Evolutionary conservation across 2,888 invertebrate genomes (phyloP), one percentile per base, ranked within the genome.

Genomic region (Atherix ibis): DNA sequence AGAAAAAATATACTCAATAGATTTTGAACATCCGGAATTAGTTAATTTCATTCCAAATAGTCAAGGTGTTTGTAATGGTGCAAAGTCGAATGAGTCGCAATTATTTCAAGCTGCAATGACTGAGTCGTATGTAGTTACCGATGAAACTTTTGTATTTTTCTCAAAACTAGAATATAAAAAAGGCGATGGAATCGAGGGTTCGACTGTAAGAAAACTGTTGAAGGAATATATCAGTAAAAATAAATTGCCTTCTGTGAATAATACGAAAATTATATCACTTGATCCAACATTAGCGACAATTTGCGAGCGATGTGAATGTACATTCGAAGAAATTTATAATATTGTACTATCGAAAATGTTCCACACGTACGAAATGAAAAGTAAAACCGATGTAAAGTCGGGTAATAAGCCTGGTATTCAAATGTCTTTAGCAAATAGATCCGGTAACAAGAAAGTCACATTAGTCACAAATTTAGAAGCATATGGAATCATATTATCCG

Each of bases 391-490:
- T 25, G 60, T 66, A 14, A 50, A 50, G 44, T 78, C 76, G 51
- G 75, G 76, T 29, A 76, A 77, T 54, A 65, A 88, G 32, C 76
- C 80, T 22, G 76, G 82, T 4, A 75, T 92, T 44, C 73, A 71
- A 45, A 76, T 92, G 63, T 71, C 71, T 12, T 71, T 87, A 5
- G 76, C 72, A 14, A 75, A 73, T n/a, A 64, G 91, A 38, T 73
- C 79, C 15, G 81, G 84, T 15, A 87, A 87, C 54, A 92, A 92
- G 56, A 89, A 88, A 70, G 89, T 85, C 34, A 94, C 94, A 2
- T 59, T 92, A 32, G 73, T 95, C 3, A 84, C 85, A 46, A 91
- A 94, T 63, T 67, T 94, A 50, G 85, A 89, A 52, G 63, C 73
- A 38, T 94, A 76, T 60, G 89, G 91, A 18, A 82, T 94, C 47